phyloP scores from a whole-genome alignment of 2,113 vertebrate genomes.

The Ailurus styani region DNA sequence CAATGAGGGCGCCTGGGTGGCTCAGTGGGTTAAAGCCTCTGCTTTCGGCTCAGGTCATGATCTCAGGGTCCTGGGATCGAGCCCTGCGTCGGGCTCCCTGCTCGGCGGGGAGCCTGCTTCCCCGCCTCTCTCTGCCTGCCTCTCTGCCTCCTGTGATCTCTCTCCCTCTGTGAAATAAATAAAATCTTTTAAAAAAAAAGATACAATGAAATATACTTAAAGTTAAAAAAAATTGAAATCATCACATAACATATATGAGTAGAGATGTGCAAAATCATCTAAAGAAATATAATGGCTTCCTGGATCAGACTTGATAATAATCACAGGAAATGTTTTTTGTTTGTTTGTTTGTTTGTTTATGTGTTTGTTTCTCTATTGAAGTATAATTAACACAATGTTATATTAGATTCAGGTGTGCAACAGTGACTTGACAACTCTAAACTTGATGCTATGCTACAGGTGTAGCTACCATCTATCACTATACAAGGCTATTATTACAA shows the following conservation, averaged over 20 bases:
- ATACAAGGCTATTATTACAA: neutral
- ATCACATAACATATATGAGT: neutral
- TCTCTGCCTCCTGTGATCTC: too few species aligned
- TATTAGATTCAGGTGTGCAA: neutral
- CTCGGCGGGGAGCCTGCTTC: too few species aligned
- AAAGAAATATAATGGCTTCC: neutral
- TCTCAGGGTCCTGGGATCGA: too few species aligned
- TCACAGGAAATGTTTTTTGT: neutral
- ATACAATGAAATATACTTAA: neutral
- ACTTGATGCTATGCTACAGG: neutral
- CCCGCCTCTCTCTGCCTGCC: too few species aligned
- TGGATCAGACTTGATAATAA: neutral
- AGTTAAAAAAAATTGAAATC: neutral
- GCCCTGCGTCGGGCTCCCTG: too few species aligned
- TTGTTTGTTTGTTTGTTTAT: neutral
- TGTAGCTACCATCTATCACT: neutral
- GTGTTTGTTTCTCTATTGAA: neutral
- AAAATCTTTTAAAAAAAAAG: too few species aligned
- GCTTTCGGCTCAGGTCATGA: too few species aligned
- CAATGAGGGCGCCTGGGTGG: too few species aligned
- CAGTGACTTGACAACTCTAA: neutral
- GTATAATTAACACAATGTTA: neutral
- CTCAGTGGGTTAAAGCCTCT: too few species aligned
- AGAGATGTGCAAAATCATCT: neutral
- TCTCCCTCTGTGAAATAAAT: too few species aligned